phyloP scores from a whole-genome alignment of 2,888 invertebrate genomes.

The Machimus rusticus region DNA sequence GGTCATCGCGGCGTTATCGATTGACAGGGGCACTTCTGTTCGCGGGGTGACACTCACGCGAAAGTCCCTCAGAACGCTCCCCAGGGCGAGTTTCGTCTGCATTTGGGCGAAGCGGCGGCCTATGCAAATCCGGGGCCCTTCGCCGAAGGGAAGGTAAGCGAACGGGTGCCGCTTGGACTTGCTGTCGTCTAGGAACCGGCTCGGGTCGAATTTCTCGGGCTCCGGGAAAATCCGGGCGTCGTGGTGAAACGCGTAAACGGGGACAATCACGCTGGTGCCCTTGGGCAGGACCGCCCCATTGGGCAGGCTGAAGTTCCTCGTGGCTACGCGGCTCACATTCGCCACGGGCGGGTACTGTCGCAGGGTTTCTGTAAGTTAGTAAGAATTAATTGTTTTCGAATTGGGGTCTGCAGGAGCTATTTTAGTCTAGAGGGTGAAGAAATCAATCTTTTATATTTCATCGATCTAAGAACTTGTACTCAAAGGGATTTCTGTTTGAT shows the following conservation, averaged over 20 bases:
- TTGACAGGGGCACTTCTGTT: conserved; percentile 35
- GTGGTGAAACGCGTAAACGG: conserved; percentile 55
- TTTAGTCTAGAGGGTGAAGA: neutral
- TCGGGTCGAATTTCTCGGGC: conserved; percentile 58
- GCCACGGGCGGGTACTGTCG: conserved; percentile 45
- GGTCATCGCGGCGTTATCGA: conserved; percentile 42
- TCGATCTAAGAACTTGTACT: neutral
- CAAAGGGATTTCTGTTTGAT: neutral
- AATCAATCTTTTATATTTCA: neutral
- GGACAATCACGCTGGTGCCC: conserved; percentile 52
- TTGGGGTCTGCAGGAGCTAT: neutral
- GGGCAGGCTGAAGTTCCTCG: conserved; percentile 48
- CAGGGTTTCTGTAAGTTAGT: conserved; percentile 45
- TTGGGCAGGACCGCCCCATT: conserved; percentile 51
- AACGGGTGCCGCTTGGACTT: conserved; percentile 51
- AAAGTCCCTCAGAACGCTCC: conserved; percentile 44
- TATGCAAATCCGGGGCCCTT: conserved; percentile 53
- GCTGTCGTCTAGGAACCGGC: conserved; percentile 55
- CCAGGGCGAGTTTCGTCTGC: conserved; percentile 45
- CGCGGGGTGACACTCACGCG: neutral
- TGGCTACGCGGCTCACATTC: conserved; percentile 38
- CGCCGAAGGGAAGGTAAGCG: conserved; percentile 56
- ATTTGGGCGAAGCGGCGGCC: conserved; percentile 47
- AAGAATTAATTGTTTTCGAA: neutral
- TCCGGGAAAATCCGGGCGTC: conserved; percentile 57